phyloP scores from a whole-genome alignment of 1,140 invertebrate species.

The Megalopta genalis region DNA sequence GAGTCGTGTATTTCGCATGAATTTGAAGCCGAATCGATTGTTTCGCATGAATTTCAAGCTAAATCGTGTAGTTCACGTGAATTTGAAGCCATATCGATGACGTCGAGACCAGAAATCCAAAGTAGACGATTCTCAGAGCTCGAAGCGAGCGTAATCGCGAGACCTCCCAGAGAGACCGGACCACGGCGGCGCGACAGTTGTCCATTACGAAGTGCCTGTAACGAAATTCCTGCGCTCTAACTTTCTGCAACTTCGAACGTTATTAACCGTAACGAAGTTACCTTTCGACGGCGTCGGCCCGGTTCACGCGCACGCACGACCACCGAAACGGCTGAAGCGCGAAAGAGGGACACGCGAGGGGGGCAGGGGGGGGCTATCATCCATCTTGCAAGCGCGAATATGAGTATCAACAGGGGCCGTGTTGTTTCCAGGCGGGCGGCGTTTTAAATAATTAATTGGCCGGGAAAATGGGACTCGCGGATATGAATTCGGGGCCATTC shows the following conservation, averaged over 20 bases:
- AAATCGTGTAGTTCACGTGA: too few relatives aligned
- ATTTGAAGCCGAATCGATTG: too few relatives aligned
- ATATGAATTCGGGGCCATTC: constrained; percentile 65
- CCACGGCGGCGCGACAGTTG: too few relatives aligned
- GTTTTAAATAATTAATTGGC: constrained; percentile 71
- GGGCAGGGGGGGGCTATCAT: constrained; percentile 23
- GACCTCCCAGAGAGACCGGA: not conserved
- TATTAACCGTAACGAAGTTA: not conserved
- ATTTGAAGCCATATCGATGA: too few relatives aligned
- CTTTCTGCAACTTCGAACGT: not conserved
- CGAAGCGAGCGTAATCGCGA: too few relatives aligned
- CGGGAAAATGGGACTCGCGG: constrained; percentile 55
- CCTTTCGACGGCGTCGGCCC: not conserved
- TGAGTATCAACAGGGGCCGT: constrained; percentile 58
- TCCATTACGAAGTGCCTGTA: too few relatives aligned
- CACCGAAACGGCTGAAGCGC: not conserved
- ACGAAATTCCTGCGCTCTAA: not conserved
- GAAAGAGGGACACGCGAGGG: too few relatives aligned
- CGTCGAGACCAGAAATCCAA: too few relatives aligned
- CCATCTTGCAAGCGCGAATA: constrained; percentile 61
- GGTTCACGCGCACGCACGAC: too few relatives aligned
- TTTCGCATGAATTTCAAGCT: too few relatives aligned
- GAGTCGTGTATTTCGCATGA: too few relatives aligned
- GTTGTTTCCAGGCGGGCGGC: constrained; percentile 51
- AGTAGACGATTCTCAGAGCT: too few relatives aligned